Base-by-base conservation (phyloP, 2,888 invertebrate genomes). In the Archips xylosteana region DNA sequence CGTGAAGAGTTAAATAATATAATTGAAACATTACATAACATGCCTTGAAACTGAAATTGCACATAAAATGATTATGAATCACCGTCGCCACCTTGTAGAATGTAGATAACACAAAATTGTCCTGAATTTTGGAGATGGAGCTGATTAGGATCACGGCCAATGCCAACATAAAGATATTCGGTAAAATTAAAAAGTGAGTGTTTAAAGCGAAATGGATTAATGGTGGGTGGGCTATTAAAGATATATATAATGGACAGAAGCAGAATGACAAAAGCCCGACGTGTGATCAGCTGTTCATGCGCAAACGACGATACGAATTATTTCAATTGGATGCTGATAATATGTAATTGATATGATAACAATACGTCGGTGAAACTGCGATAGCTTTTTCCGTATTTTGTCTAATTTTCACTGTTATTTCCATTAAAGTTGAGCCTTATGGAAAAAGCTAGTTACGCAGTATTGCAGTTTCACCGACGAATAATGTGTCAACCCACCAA, bases 271-370 rank as follows among this genome's bases (percentile, higher is more conserved):
- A 45, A 62, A 67, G 61, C 67, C 71, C 61, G 61, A 71, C 42
- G 13, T 39, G n/a, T 6, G 72, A 42, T 72, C 72, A 72, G 67
- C 72, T 72, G 72, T 72, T 72, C 67, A 54, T 54, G 32, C 47
- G 13, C 63, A 32, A 63, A 32, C 13, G 15, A n/a, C 13, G 13
- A 12, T 12, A 32, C 9, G 3, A 12, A 23, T 23, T 23, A 23
- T 23, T 23, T 23, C 23, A 23, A 23, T 23, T 23, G 23, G 23
- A 23, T 23, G 23, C 23, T 23, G 23, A 1, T 23, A 23, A 23
- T 23, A 1, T n/a, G 1, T 23, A 23, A 23, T 23, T 23, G 23
- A 23, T 23, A 23, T 23, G 1, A 23, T 23, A 23, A 23, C 23
- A 23, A 23, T 23, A 23, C 23, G 23, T 23, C 23, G 23, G 23